A percentile compares a stretch with the other conserved stretches of the same genome.
These are phyloP conservation scores for Arnoldichthys spilopterus DNA, from an alignment of 2,797 vertebrate genomes.

Conservation along the genomic window DNA sequence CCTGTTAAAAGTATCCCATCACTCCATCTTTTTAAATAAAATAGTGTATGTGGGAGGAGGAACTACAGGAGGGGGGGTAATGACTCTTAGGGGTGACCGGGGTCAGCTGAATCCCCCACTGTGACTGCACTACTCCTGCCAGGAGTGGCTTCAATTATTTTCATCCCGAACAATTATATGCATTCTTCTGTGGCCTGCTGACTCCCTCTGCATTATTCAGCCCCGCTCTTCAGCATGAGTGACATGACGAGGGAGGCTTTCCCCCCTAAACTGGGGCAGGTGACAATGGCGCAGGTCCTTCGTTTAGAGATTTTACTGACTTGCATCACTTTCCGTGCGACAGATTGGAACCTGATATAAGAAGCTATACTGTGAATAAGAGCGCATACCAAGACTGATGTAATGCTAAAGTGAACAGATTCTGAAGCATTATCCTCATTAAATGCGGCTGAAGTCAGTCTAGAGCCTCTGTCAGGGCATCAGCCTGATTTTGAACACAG, in stretches of 20 bases:
- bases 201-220: slow-evolving; percentile 57
- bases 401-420: neutral
- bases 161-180: slow-evolving; percentile 61
- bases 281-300: slow-evolving; percentile 8
- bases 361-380: neutral
- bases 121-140: slow-evolving; percentile 50
- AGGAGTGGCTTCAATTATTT: slow-evolving; percentile 62
- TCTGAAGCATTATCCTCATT: neutral
- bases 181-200: slow-evolving; percentile 53
- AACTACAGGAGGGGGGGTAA: slow-evolving; percentile 49
- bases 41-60: slow-evolving; percentile 40
- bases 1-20: slow-evolving; percentile 63
- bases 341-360: neutral
- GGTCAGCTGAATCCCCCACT: slow-evolving; percentile 53
- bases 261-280: slow-evolving; percentile 16
- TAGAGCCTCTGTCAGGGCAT: neutral
- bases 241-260: slow-evolving; percentile 37
- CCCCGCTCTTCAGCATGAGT: slow-evolving; percentile 48
- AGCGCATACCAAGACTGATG: slow-evolving; percentile 1
- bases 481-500: neutral
- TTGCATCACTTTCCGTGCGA: neutral
- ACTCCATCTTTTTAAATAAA: slow-evolving; percentile 57
- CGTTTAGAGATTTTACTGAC: slow-evolving; percentile 18
- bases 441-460: neutral
- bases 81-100: slow-evolving; percentile 46